Base-by-base conservation (phyloP, 2,113 vertebrate genomes). In the Forbesichthys agassizii region DNA sequence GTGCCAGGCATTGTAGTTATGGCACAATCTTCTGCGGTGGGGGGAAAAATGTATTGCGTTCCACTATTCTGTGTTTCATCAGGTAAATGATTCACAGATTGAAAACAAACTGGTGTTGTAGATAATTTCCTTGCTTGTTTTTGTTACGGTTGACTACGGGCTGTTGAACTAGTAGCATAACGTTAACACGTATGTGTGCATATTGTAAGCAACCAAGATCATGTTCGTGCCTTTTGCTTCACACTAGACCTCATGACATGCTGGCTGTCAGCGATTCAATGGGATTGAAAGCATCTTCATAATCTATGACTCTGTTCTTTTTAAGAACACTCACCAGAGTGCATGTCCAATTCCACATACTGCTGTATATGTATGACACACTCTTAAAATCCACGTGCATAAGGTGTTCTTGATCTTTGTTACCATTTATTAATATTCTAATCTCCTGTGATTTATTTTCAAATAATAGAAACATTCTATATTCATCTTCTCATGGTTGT, bases 231-330 rank as follows among this genome's bases (percentile, higher is more conserved):
- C 67, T 51, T 47, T 3, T 56, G 20, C 6, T 54, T n/a, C 33
- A 14, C 49, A 68, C 13, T n/a, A 33, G 55, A 62, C 18, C 18
- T 27, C 33, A 48, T 9, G 9, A 47, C 48, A 57, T 16, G 49
- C 49, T 14, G 36, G 64, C 49, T 14, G 36, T 60, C 33, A 36
- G 33, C 12, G 0, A 52, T 54, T 47, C 42, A 9, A 9, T 71
- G 66, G 12, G 27, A 46, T 57, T 46, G 61, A 64, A 36, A 73
- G 48, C 57, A 9, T 1, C 52, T 61, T 69, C 54, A 48, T 46
- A 16, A 63, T 49, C 58, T 11, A 4, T 12, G 49, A 52, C 49
- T 51, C 6, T 12, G 9, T 9, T 10, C 49, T 52, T 42, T 42
- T 42, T 42, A 42, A 42, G 5, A 42, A 8, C 4, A 42, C 36